Base-by-base conservation (phyloP, 2,797 vertebrate species). In the Thripadectes ignobilis region DNA sequence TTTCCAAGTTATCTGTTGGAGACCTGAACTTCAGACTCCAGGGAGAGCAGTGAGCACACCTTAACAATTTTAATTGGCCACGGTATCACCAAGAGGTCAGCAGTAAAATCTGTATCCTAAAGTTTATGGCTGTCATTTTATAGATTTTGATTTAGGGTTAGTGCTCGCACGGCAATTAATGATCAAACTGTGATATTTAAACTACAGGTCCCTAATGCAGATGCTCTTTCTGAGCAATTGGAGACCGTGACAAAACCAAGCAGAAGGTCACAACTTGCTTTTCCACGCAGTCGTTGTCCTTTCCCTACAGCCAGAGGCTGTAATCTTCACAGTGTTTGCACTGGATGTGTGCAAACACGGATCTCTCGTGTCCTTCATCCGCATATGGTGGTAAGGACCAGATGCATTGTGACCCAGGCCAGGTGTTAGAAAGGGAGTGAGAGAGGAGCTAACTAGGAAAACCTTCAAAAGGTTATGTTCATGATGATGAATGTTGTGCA, bases 141-240 rank as follows among this genome's bases (percentile, higher is more conserved):
- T 41, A 92, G 85, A 95, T 93, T 95, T 93, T 87, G 85, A 79
- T 94, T 92, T 88, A 93, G 71, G 77, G 72, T 59, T 84, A 85
- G 80, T 0, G 1, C 63, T 80, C 2, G 3, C 77, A 65, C 24
- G 46, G 49, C 80, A 89, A 86, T 90, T 90, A 90, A 79, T 61
- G 83, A 82, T 79, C 89, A 90, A 74, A 71, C n/a, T 17, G 74
- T 95, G 94, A 82, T 85, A 93, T 95, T 95, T 92, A 93, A 93
- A 88, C 72, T 76, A 7, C 59, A 12, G 34, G 51, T 83, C 76
- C 84, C 69, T 82, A 74, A 75, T 4, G 48, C 59, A 90, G 54
- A 52, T 3, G 4, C 34, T 87, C 61, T 73, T 90, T 85, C 71
- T 30, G 27, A 90, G 83, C 49, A 34, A 61, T 23, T 0, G 0